Evolutionary conservation across 2,888 invertebrate species (phyloP).

Genomic region (Acanthosepion lycidas): DNA sequence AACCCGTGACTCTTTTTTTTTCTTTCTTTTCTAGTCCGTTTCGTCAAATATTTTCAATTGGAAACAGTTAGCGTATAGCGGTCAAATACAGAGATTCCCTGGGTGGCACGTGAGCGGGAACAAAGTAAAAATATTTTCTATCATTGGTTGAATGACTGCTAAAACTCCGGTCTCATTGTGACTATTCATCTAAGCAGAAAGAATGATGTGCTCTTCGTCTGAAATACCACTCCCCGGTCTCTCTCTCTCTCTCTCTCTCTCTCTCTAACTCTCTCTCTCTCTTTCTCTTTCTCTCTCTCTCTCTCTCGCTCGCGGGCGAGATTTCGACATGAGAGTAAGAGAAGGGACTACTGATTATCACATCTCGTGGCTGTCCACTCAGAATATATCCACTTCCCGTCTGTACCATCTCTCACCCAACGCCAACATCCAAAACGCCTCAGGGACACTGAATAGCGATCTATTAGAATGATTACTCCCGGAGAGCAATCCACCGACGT

Average conservation of each 20-base stretch:
- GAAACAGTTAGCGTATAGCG: background rate
- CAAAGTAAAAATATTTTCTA: background rate
- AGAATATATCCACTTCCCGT: background rate
- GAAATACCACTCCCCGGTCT: background rate
- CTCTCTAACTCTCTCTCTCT: rapidly evolving
- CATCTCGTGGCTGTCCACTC: too few species aligned
- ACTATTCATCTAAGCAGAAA: slow-evolving; percentile 9
- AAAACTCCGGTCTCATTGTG: background rate
- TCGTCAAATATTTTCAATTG: background rate
- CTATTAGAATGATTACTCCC: background rate
- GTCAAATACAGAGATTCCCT: background rate
- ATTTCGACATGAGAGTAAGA: background rate
- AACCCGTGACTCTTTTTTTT: background rate
- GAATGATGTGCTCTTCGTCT: background rate
- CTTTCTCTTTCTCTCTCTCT: too few species aligned
- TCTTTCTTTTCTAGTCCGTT: background rate
- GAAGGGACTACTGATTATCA: background rate
- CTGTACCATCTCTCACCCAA: background rate
- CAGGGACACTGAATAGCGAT: background rate
- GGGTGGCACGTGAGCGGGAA: background rate
- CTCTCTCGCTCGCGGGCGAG: background rate
- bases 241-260: too few species aligned
- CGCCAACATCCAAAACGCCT: background rate
- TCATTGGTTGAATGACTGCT: background rate
- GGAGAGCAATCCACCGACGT: background rate